phyloP scores from a whole-genome alignment of 2,888 invertebrate genomes.

The Congeria kusceri region DNA sequence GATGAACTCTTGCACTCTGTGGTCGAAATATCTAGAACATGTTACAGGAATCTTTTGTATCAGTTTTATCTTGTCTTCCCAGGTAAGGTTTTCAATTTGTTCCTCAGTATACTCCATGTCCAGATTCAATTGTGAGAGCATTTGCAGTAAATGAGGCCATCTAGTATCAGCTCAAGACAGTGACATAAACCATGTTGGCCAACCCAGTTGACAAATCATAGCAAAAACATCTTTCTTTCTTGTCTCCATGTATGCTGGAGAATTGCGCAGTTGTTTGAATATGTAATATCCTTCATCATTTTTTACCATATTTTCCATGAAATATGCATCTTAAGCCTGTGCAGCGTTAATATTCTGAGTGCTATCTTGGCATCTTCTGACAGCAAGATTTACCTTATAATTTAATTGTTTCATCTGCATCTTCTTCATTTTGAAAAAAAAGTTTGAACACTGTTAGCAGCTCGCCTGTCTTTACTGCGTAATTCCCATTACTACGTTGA shows the following conservation, averaged over 20 bases:
- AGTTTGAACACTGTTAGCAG: too few species aligned
- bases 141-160: conserved; percentile 58
- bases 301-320: too few species aligned
- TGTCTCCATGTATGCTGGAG: conserved; percentile 48
- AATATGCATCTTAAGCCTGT: too few species aligned
- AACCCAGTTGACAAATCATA: conserved; percentile 42
- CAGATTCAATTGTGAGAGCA: conserved; percentile 42
- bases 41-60: conserved; percentile 59
- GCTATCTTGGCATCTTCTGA: too few species aligned
- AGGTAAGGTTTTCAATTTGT: conserved; percentile 29
- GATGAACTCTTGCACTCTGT: conserved; percentile 55
- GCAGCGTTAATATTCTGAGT: too few species aligned
- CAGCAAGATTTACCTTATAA: too few species aligned
- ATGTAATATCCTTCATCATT: conserved; percentile 80
- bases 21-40: conserved; percentile 54
- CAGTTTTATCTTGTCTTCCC: conserved; percentile 50
- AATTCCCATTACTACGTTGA: too few species aligned
- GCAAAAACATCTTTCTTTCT: conserved; percentile 35
- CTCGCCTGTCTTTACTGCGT: too few species aligned
- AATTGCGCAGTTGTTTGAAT: conserved; percentile 33
- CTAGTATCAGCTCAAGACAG: conserved; percentile 48
- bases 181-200: conserved; percentile 65
- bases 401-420: too few species aligned
- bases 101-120: conserved; percentile 28
- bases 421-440: too few species aligned